phyloP scores from a whole-genome alignment of 2,888 invertebrate species.

The Callinectes sapidus region DNA sequence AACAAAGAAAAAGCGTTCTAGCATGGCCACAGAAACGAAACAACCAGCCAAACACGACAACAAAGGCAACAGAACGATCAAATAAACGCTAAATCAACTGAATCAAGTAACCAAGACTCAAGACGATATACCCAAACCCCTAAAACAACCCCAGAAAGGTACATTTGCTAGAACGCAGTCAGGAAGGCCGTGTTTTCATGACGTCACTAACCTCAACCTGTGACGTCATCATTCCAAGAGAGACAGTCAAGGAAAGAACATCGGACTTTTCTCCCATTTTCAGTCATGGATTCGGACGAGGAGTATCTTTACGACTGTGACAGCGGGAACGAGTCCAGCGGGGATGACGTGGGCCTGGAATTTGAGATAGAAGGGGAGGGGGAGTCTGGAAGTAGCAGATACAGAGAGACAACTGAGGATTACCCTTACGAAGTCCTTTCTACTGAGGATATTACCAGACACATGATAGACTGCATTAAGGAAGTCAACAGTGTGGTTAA shows the following conservation, averaged over 20 bases:
- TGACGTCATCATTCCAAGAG: constrained; percentile 49
- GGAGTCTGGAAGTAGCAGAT: constrained; percentile 75
- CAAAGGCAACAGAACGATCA: background rate
- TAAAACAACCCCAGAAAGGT: background rate
- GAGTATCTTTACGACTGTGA: constrained; percentile 92
- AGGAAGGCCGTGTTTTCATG: constrained; percentile 58
- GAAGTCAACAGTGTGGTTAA: constrained; percentile 97
- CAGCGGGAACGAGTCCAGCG: constrained; percentile 93
- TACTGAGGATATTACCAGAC: constrained; percentile 96
- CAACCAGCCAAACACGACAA: background rate
- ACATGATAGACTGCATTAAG: constrained; percentile 97
- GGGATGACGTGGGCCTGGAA: constrained; percentile 84
- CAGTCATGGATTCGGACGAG: constrained; percentile 92
- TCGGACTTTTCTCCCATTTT: constrained; percentile 41
- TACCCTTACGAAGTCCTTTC: constrained; percentile 95
- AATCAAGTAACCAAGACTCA: no score
- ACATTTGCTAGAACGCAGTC: constrained; percentile 34
- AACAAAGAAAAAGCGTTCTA: no score
- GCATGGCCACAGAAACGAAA: background rate
- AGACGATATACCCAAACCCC: no score
- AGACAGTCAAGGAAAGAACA: background rate
- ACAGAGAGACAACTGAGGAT: constrained; percentile 89
- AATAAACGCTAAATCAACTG: background rate
- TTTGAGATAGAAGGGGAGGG: constrained; percentile 68
- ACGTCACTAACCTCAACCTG: constrained; percentile 47